Evolutionary conservation across 1,140 invertebrate species (phyloP).

Genomic region (Stenopsyche tienmushanensis): DNA sequence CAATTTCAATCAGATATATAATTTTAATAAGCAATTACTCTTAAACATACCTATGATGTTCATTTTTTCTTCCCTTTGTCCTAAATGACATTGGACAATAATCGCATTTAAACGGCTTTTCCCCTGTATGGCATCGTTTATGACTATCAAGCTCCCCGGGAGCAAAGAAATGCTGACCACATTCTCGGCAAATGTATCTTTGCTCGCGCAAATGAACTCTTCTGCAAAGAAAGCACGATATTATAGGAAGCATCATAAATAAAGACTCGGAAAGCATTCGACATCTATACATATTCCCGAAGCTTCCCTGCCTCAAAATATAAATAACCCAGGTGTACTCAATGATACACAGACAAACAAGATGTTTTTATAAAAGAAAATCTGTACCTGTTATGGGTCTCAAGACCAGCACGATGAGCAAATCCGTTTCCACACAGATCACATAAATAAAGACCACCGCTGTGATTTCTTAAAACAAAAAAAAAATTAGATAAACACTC

Average conservation of each 20-base stretch:
- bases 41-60: slow-evolving; percentile 35
- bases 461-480: slow-evolving; percentile 34
- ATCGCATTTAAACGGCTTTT: slow-evolving; percentile 52
- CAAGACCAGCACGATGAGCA: slow-evolving; percentile 36
- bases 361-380: neutral
- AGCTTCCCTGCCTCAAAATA: too few species aligned
- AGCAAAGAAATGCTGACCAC: slow-evolving; percentile 36
- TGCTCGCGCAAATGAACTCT: slow-evolving; percentile 36
- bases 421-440: slow-evolving; percentile 39
- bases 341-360: neutral
- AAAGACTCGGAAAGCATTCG: neutral
- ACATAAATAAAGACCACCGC: slow-evolving; percentile 36
- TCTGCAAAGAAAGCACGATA: slow-evolving; percentile 16
- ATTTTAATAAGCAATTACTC: too few species aligned
- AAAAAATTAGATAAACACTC: neutral
- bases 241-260: slow-evolving; percentile 1
- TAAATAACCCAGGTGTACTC: too few species aligned
- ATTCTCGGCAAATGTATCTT: slow-evolving; percentile 24
- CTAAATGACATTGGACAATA: slow-evolving; percentile 49
- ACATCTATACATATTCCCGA: too few species aligned
- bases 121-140: slow-evolving; percentile 45
- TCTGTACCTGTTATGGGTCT: slow-evolving; percentile 37
- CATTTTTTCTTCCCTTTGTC: slow-evolving; percentile 35
- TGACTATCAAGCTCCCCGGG: slow-evolving; percentile 30
- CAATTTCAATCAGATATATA: too few species aligned